These are phyloP conservation scores for Artibeus lituratus DNA, from an alignment of 2,797 vertebrate species.

Conservation along the genomic window DNA sequence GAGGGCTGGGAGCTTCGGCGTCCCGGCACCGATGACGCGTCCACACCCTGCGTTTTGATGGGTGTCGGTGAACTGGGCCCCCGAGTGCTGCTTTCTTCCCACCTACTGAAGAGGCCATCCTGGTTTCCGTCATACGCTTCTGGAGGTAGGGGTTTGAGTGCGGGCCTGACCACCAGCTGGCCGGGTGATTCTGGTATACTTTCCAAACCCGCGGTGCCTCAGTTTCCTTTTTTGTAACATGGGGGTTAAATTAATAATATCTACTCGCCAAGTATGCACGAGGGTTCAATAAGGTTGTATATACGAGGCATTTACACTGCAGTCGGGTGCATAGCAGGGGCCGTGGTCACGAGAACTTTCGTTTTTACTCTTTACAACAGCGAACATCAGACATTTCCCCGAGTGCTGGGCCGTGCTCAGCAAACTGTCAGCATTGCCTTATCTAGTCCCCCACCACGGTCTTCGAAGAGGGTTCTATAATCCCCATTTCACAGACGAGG, in stretches of 20 bases:
- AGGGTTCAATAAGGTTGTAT: neutral
- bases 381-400: accelerated
- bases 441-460: neutral
- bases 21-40: neutral
- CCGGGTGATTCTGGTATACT: neutral
- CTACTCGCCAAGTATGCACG: neutral
- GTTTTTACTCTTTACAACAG: neutral
- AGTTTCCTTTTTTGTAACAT: neutral
- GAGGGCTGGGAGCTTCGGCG: accelerated
- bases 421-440: accelerated
- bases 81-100: accelerated
- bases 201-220: neutral
- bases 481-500: neutral
- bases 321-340: neutral
- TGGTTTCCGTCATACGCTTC: accelerated
- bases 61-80: accelerated
- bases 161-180: neutral
- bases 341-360: neutral
- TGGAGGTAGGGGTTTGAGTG: neutral
- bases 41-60: no score
- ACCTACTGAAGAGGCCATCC: accelerated
- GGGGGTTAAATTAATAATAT: neutral
- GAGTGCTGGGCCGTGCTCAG: neutral
- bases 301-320: neutral
- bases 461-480: accelerated